Evolutionary conservation across 2,113 vertebrate genomes (phyloP).

Genomic region (Hippocampus mohnikei): DNA sequence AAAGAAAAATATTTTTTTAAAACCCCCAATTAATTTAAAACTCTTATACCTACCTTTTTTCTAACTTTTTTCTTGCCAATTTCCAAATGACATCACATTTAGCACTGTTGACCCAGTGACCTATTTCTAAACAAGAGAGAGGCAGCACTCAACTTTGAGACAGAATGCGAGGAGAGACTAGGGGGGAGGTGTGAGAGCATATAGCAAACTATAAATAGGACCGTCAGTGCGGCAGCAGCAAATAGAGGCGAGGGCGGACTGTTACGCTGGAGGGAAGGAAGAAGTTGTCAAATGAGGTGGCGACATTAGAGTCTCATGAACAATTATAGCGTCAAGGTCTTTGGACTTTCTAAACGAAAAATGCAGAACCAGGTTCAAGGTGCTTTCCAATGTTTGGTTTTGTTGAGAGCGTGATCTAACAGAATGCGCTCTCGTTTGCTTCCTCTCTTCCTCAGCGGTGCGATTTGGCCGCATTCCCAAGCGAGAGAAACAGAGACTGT

Average conservation of each 20-base stretch:
- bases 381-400: not conserved
- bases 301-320: slow-evolving; percentile 16
- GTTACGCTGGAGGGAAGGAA: slow-evolving; percentile 30
- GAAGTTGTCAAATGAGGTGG: slow-evolving; percentile 25
- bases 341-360: slow-evolving; percentile 7
- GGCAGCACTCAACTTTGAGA: slow-evolving; percentile 33
- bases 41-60: slow-evolving; percentile 10
- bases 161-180: slow-evolving; percentile 13
- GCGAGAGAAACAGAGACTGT: slow-evolving; percentile 75
- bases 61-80: slow-evolving; percentile 41
- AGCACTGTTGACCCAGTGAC: slow-evolving; percentile 63
- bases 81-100: slow-evolving; percentile 46
- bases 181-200: slow-evolving; percentile 42
- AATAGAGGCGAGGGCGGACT: slow-evolving; percentile 37
- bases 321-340: slow-evolving; percentile 4
- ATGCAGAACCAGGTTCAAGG: not conserved
- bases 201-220: slow-evolving; percentile 67
- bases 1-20: no score
- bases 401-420: slow-evolving; percentile 20
- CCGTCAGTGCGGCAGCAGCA: slow-evolving; percentile 50
- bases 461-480: slow-evolving; percentile 79
- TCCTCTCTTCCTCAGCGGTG: slow-evolving; percentile 65
- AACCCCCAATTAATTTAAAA: not conserved
- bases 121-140: slow-evolving; percentile 58
- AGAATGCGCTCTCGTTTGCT: slow-evolving; percentile 11